Evolutionary conservation across 2,888 invertebrate species (phyloP).

Genomic region (Cheilosia vernalis): DNA sequence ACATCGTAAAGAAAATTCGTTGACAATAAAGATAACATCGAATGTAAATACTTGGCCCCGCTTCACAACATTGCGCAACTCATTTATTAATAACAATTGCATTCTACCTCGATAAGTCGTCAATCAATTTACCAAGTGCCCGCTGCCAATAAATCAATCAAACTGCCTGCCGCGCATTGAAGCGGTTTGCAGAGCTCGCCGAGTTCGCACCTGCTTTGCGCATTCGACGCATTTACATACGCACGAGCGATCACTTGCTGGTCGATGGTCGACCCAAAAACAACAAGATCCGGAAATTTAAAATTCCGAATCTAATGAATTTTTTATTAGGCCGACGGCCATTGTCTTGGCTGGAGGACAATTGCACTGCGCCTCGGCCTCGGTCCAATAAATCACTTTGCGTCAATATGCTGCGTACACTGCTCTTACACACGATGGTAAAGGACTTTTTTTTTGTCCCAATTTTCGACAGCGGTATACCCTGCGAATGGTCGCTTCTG

Average conservation of each 20-base stretch:
- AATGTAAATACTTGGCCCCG: slow-evolving; percentile 24
- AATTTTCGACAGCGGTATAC: background rate
- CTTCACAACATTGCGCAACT: slow-evolving; percentile 50
- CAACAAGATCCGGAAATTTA: slow-evolving; percentile 63
- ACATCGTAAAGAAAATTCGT: slow-evolving; percentile 1
- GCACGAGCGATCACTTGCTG: slow-evolving; percentile 65
- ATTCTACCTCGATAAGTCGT: slow-evolving; percentile 49
- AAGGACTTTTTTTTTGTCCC: slow-evolving; percentile 46
- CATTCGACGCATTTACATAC: slow-evolving; percentile 64
- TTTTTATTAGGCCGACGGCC: slow-evolving; percentile 65
- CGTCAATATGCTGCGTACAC: slow-evolving; percentile 65
- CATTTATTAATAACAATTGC: slow-evolving; percentile 64
- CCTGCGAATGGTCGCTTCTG: background rate
- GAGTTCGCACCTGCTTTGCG: slow-evolving; percentile 66
- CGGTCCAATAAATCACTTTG: slow-evolving; percentile 74
- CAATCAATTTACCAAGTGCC: slow-evolving; percentile 67
- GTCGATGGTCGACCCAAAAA: slow-evolving; percentile 34
- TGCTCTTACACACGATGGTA: slow-evolving; percentile 44
- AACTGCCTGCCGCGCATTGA: slow-evolving; percentile 48
- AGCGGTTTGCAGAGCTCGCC: slow-evolving; percentile 10
- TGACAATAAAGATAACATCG: slow-evolving; percentile 47
- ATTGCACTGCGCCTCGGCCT: slow-evolving; percentile 51
- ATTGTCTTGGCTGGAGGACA: slow-evolving; percentile 52
- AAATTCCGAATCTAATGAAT: slow-evolving; percentile 75
- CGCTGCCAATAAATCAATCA: slow-evolving; percentile 72